These are phyloP conservation scores for Rhizoglyphus robini DNA, from an alignment of 1,140 invertebrate genomes.

Conservation along the genomic window DNA sequence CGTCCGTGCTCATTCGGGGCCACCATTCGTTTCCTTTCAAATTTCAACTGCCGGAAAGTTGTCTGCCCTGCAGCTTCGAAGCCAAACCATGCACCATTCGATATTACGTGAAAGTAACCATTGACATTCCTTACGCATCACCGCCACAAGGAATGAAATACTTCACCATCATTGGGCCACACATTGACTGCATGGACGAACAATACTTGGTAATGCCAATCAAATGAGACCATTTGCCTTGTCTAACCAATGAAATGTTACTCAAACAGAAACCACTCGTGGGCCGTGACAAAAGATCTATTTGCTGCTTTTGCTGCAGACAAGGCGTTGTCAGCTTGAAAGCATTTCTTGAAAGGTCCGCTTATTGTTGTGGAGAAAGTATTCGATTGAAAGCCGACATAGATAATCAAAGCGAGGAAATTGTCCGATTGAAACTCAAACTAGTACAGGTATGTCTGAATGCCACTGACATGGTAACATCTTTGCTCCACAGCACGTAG, in stretches of 20 bases:
- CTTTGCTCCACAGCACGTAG: slow-evolving; percentile 46
- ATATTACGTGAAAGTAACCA: slow-evolving; percentile 61
- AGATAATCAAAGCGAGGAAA: slow-evolving; percentile 60
- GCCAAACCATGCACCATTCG: slow-evolving; percentile 60
- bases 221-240: background rate
- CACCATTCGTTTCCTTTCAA: slow-evolving; percentile 59
- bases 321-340: slow-evolving; percentile 53
- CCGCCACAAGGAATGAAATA: slow-evolving; percentile 72
- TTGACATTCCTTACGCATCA: slow-evolving; percentile 68
- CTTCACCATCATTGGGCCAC: slow-evolving; percentile 66
- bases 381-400: slow-evolving; percentile 58
- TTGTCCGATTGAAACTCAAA: slow-evolving; percentile 51
- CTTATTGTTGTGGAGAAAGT: slow-evolving; percentile 66
- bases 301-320: slow-evolving; percentile 60
- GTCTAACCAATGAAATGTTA: too few relatives aligned
- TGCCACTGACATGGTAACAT: background rate
- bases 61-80: slow-evolving; percentile 64
- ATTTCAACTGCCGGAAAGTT: slow-evolving; percentile 61
- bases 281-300: slow-evolving; percentile 50
- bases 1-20: slow-evolving; percentile 59
- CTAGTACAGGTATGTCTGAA: slow-evolving; percentile 47
- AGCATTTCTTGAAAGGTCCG: slow-evolving; percentile 54
- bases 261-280: slow-evolving; percentile 59
- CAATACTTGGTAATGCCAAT: slow-evolving; percentile 59
- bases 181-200: slow-evolving; percentile 73